phyloP scores from a whole-genome alignment of 2,113 vertebrate species.

The Apistogramma diplotaenia region DNA sequence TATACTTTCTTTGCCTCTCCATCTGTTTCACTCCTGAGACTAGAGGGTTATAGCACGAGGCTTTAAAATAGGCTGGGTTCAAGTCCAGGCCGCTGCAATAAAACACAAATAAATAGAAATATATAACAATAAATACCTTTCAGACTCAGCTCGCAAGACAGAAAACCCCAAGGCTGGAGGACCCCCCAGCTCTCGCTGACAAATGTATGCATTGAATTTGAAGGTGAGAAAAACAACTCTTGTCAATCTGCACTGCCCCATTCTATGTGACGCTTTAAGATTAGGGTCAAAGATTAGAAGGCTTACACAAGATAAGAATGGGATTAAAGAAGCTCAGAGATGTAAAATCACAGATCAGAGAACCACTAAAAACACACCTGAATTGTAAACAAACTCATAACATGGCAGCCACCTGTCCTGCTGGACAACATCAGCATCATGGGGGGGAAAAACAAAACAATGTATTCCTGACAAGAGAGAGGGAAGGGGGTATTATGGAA shows the following conservation, averaged over 20 bases:
- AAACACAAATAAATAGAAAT: conserved; percentile 58
- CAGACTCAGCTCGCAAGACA: conserved; percentile 13
- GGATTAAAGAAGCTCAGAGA: conserved; percentile 78
- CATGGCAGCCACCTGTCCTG: conserved; percentile 56
- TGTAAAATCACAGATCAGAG: conserved; percentile 79
- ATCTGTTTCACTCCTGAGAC: conserved; percentile 53
- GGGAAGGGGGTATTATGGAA: conserved; percentile 53
- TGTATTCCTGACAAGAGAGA: conserved; percentile 47
- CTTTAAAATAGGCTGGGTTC: conserved; percentile 58
- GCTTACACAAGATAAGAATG: conserved; percentile 77
- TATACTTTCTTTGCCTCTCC: conserved; percentile 67
- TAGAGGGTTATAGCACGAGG: conserved; percentile 35
- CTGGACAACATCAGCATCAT: conserved; percentile 24
- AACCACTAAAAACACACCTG: conserved; percentile 68
- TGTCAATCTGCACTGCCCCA: conserved; percentile 33
- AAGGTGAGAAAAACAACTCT: conserved; percentile 54
- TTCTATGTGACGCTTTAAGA: conserved; percentile 72
- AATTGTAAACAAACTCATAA: conserved; percentile 69
- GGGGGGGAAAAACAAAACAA: conserved; percentile 29
- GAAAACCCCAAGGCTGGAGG: conserved; percentile 33
- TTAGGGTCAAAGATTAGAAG: conserved; percentile 81
- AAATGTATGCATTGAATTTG: conserved; percentile 48
- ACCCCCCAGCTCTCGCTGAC: conserved; percentile 7
- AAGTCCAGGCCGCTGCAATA: conserved; percentile 53
- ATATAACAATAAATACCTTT: conserved; percentile 42